phyloP scores from a whole-genome alignment of 2,113 vertebrate genomes.

The Dunckerocampus dactyliophorus region DNA sequence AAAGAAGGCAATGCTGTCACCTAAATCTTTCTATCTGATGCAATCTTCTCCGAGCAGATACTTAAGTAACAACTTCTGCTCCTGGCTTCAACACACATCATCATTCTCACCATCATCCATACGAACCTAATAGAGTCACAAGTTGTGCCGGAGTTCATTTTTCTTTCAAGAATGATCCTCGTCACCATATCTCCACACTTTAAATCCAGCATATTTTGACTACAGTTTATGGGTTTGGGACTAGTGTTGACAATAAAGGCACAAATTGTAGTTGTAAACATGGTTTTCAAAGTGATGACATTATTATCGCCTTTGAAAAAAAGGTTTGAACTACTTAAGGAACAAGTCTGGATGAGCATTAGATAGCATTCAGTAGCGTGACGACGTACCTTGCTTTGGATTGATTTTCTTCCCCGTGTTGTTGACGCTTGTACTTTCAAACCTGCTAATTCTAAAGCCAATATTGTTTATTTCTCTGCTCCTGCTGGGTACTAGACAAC shows the following conservation, averaged over 20 bases:
- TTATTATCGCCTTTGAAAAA: conserved; percentile 27
- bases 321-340: conserved; percentile 43
- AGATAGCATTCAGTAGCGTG: conserved; percentile 25
- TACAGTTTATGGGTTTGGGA: conserved; percentile 28
- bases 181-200: conserved; percentile 17
- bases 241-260: conserved; percentile 16
- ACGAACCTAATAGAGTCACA: conserved; percentile 24
- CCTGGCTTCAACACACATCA: conserved; percentile 21
- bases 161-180: conserved; percentile 27
- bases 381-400: conserved; percentile 11
- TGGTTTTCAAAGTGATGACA: conserved; percentile 27
- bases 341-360: conserved; percentile 16
- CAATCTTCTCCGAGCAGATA: conserved; percentile 21
- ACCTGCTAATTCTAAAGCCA: conserved; percentile 26
- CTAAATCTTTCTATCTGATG: conserved; percentile 30
- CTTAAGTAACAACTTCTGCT: conserved; percentile 13
- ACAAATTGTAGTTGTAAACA: conserved; percentile 22
- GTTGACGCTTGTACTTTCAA: conserved; percentile 33
- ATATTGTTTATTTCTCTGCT: conserved; percentile 25
- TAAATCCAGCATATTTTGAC: conserved; percentile 20
- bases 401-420: conserved; percentile 49
- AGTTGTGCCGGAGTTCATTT: too few relatives aligned
- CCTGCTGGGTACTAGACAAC: neutral
- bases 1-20: conserved; percentile 24
- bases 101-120: conserved; percentile 35